Evolutionary conservation across 2,797 vertebrate species (phyloP).

Genomic region (Liasis olivaceus): DNA sequence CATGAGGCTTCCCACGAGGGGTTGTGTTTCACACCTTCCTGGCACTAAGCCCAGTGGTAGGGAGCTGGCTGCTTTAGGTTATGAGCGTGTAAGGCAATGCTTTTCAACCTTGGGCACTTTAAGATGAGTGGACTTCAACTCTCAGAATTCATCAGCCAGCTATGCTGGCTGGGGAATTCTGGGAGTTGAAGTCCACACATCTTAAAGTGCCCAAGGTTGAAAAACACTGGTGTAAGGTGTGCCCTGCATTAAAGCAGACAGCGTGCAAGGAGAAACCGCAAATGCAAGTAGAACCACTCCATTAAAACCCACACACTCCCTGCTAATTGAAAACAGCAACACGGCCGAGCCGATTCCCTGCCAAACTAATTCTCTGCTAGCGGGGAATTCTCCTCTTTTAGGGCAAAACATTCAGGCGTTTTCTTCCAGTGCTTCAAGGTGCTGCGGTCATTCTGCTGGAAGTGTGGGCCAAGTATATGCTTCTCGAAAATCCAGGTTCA

Average conservation of each 20-base stretch:
- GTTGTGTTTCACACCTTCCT: background rate
- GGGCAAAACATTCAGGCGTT: background rate
- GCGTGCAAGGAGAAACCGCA: background rate
- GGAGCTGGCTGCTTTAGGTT: background rate
- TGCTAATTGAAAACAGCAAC: background rate
- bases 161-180: too few relatives aligned
- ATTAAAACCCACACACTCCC: background rate
- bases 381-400: background rate
- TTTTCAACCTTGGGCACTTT: background rate
- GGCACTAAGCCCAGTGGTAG: background rate
- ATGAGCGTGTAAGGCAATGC: background rate
- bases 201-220: background rate
- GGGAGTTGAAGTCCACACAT: background rate
- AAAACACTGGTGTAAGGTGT: background rate
- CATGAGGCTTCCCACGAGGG: background rate
- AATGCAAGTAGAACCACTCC: fast-evolving
- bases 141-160: background rate
- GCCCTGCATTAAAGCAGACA: background rate
- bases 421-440: background rate
- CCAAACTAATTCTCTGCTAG: background rate
- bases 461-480: background rate
- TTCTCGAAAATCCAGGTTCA: too few relatives aligned
- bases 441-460: background rate
- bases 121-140: background rate
- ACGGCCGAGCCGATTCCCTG: background rate